A percentile compares a stretch with the other conserved stretches of the same genome.
These are phyloP conservation scores for Andrena trimmerana DNA, from an alignment of 2,888 invertebrate genomes.

Conservation along the genomic window DNA sequence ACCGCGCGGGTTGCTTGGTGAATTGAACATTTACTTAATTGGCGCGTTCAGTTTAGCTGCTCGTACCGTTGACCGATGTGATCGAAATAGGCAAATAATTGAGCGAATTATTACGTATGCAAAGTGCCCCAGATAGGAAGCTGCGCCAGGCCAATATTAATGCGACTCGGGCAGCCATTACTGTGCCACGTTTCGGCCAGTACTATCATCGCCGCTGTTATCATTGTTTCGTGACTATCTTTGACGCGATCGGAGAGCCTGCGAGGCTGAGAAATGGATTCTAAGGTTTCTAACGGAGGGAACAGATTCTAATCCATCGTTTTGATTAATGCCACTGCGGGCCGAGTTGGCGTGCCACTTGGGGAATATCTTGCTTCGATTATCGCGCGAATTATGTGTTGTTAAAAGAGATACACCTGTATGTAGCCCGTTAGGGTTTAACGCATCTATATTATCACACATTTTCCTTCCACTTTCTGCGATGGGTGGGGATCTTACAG, in stretches of 20 bases:
- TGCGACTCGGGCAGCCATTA: conserved; percentile 33
- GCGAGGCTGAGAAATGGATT: not conserved
- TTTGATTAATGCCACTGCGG: not conserved
- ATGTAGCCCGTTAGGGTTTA: too few relatives aligned
- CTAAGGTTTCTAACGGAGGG: not conserved
- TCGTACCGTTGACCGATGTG: conserved; percentile 35
- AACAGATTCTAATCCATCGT: not conserved
- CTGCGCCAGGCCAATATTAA: conserved; percentile 45
- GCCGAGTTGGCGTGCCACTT: not conserved
- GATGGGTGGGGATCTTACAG: not conserved
- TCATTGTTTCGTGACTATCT: conserved; percentile 13
- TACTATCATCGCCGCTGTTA: conserved; percentile 25
- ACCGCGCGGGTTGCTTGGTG: conserved; percentile 1
- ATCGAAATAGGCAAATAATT: conserved; percentile 60
- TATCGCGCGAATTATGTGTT: not conserved
- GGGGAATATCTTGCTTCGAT: not conserved
- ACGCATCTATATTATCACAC: not conserved
- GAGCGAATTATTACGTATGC: conserved; percentile 52
- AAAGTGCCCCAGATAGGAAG: conserved; percentile 38
- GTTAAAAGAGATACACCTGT: not conserved
- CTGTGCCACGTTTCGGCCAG: conserved; percentile 23
- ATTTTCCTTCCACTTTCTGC: not conserved
- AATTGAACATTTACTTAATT: conserved; percentile 19
- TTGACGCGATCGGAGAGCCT: not conserved
- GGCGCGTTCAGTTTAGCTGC: conserved; percentile 44